Base-by-base conservation (phyloP, 2,113 vertebrate genomes). In the Nothobranchius furzeri region DNA sequence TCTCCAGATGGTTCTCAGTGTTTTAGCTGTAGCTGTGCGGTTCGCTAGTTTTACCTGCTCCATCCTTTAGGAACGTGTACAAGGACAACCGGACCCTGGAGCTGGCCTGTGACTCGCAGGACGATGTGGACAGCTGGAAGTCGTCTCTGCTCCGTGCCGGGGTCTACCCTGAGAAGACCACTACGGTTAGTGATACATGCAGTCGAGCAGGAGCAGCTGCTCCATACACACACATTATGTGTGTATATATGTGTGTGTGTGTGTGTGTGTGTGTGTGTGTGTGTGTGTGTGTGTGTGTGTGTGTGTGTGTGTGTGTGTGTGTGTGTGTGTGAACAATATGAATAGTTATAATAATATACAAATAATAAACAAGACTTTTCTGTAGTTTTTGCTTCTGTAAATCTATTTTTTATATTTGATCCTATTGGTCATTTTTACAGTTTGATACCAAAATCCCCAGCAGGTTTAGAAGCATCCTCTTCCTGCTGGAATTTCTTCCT, bases 81-180 rank as follows among this genome's bases (percentile, higher is more conserved):
- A 99, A 99, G 92, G 97, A 99, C 93, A 98, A 98, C 86, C 95
- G 96, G 65, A 96, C 95, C 85, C 89, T 98, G 83, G 97, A 99
- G 89, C 90, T 99, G 86, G 96, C 96, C 59, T 98, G 97, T 74
- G 96, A 99, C 88, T 94, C 95, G 50, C 97, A 96, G 89, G 97
- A 98, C 77, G 97, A 99, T 48, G 94, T 99, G 81, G 97, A 99
- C 92, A 98, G 96, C 94, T 99, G 97, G 97, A 98, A 98, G 75
- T 96, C 96, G 2, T 99, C 97, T 66, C 94, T 99, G 9, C 92
- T 99, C 1, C 94, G 96, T 73, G 97, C 97, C 0, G 97, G 97
- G 11, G 96, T 99, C 73, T 98, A 98, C 85, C 97, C 96, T 1
- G 97, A 99, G 79, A 96, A 95, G 87, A 93, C 93, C 68, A 70